A percentile compares a stretch with the other conserved stretches of the same genome.
Evolutionary conservation across 2,888 invertebrate species (phyloP).

Genomic region (Synergus laeviventris): DNA sequence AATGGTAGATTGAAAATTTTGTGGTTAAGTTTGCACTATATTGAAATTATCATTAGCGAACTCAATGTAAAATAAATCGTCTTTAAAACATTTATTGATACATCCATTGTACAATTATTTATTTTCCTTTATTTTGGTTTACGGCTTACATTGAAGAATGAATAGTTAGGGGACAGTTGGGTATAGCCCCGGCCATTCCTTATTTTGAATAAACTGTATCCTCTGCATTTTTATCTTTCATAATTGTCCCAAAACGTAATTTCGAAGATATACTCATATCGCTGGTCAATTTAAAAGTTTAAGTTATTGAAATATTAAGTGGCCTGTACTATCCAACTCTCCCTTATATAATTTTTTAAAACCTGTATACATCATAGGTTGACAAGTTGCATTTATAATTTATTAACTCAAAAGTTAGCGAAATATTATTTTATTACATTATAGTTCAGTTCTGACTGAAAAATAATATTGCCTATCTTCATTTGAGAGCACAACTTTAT

Average conservation of each 20-base stretch:
- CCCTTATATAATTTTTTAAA: too few relatives aligned
- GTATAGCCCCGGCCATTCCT: too few relatives aligned
- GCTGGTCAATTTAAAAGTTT: too few relatives aligned
- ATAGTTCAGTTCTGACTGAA: slow-evolving; percentile 20
- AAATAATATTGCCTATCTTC: not conserved
- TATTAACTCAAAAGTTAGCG: not conserved
- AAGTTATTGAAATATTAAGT: too few relatives aligned
- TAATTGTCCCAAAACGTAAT: too few relatives aligned
- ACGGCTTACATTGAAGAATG: not conserved
- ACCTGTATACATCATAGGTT: too few relatives aligned
- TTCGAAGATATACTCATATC: too few relatives aligned
- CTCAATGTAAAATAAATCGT: not conserved
- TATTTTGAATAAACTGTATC: too few relatives aligned
- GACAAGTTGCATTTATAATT: not conserved
- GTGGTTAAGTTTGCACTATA: not conserved
- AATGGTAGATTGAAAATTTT: not conserved
- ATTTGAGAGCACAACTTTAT: slow-evolving; percentile 14
- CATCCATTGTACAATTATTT: not conserved
- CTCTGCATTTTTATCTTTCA: too few relatives aligned
- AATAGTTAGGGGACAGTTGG: too few relatives aligned
- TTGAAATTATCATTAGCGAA: not conserved
- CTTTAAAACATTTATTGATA: not conserved
- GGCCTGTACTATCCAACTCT: too few relatives aligned
- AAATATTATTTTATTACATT: not conserved
- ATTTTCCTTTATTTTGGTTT: not conserved